Evolutionary conservation across 2,797 vertebrate species (phyloP).

Genomic region (Pangasius sanitwongsei): DNA sequence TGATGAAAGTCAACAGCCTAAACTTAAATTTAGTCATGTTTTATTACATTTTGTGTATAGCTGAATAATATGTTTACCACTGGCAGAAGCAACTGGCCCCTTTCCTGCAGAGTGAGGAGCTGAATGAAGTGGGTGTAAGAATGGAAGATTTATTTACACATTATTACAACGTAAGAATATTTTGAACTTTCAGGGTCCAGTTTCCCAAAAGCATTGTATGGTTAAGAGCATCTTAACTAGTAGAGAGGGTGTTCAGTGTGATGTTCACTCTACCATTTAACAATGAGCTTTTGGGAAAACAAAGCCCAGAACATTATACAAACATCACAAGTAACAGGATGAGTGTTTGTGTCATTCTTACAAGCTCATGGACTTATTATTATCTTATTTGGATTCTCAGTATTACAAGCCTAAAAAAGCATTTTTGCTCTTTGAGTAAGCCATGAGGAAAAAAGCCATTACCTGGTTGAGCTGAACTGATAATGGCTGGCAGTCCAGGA

Average conservation of each 20-base stretch:
- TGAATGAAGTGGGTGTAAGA: slow-evolving; percentile 37
- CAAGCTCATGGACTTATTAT: neutral
- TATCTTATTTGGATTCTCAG: neutral
- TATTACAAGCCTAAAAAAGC: neutral
- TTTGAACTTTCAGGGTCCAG: neutral
- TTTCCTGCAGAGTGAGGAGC: slow-evolving; percentile 50
- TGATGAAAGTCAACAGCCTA: neutral
- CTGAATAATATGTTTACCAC: slow-evolving; percentile 40
- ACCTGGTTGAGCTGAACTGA: slow-evolving; percentile 62
- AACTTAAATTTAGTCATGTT: neutral
- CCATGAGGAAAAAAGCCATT: slow-evolving; percentile 12
- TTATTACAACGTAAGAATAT: neutral
- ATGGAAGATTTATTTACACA: neutral
- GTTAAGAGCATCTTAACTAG: neutral
- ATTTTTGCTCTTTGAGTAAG: neutral
- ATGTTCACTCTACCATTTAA: neutral
- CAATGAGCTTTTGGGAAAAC: neutral
- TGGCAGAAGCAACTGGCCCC: slow-evolving; percentile 51
- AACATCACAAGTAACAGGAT: neutral
- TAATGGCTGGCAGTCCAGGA: slow-evolving; percentile 55
- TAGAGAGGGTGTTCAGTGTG: neutral
- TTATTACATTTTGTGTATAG: neutral
- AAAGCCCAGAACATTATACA: neutral
- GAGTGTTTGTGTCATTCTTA: neutral
- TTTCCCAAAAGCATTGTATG: neutral